Evolutionary conservation across 2,113 vertebrate genomes (phyloP), one percentile per base, ranked within the genome.

Genomic region (Dinomys branickii): DNA sequence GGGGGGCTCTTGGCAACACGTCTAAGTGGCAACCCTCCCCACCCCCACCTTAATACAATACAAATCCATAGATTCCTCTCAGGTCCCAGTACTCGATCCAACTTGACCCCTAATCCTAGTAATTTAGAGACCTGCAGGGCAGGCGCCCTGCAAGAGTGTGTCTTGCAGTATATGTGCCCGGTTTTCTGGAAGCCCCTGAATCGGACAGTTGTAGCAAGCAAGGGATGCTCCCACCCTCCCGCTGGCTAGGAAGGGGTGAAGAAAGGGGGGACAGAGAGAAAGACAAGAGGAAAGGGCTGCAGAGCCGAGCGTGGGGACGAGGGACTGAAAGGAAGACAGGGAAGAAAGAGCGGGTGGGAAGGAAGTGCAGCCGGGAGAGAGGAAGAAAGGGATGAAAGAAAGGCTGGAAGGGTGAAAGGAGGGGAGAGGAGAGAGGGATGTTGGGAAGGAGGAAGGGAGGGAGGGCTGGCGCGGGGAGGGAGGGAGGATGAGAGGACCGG

Each of bases 381-480:
- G 96, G 84, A 97, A 97, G 97, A 96, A 92, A 96, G 88, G 97
- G 92, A 97, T 96, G 97, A 96, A 97, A 97, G 97, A 96, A 96
- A 93, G 95, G 97, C 92, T 97, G 94, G 71, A 94, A 94, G 84
- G 61, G 91, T 94, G 95, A 95, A 93, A 95, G 93, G 96, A 94
- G 93, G 94, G 85, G 94, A 95, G 92, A 91, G 95, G 91, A 96
- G 96, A 96, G 96, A 97, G 97, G 96, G 95, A 97, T 97, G 97
- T 95, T 96, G 96, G 98, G 96, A 97, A 97, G 90, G 96, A 93
- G 88, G 88, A 86, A 81, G 73, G 95, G 96, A 73, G 97, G 96
- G 95, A 89, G 96, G 96, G 84, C 0, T 54, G 88, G 95, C 56
- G 94, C 93, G 87, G 0, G 56, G 80, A 94, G 96, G 94, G 90